A percentile compares a stretch with the other conserved stretches of the same genome.
These are phyloP conservation scores for Philereme transversata DNA, from an alignment of 2,888 invertebrate species.

Conservation along the genomic window DNA sequence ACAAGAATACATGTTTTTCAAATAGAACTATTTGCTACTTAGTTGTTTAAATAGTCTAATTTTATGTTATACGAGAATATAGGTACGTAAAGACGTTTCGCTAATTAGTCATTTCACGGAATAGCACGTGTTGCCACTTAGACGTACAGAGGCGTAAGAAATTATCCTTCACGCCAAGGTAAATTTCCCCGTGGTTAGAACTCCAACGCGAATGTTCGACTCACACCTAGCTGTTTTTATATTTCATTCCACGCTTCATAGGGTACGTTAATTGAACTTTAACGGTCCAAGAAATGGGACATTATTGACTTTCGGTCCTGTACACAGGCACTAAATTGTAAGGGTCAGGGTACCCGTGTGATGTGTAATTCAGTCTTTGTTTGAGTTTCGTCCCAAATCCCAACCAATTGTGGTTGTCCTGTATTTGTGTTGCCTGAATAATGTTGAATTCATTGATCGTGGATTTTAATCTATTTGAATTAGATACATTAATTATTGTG, in stretches of 20 bases:
- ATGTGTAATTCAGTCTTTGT: conserved; percentile 31
- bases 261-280: conserved; percentile 73
- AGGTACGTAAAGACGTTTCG: too few species aligned
- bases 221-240: conserved; percentile 53
- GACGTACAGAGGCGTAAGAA: too few species aligned
- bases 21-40: too few species aligned
- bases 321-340: conserved; percentile 51
- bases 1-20: too few species aligned
- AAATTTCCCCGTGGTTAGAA: background rate
- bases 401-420: conserved; percentile 25
- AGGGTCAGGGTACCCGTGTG: conserved; percentile 44
- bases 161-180: too few species aligned
- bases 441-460: background rate
- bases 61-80: too few species aligned
- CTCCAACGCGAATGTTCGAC: background rate
- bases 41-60: too few species aligned
- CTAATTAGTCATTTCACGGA: too few species aligned
- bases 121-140: too few species aligned
- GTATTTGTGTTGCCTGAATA: background rate
- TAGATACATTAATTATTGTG: too few species aligned
- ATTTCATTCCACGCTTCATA: conserved; percentile 70
- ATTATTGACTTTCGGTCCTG: conserved; percentile 62
- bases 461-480: background rate
- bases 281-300: conserved; percentile 65
- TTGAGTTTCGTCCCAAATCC: conserved; percentile 34